Evolutionary conservation across 1,140 invertebrate species (phyloP).

Genomic region (Bombus pyrosoma): DNA sequence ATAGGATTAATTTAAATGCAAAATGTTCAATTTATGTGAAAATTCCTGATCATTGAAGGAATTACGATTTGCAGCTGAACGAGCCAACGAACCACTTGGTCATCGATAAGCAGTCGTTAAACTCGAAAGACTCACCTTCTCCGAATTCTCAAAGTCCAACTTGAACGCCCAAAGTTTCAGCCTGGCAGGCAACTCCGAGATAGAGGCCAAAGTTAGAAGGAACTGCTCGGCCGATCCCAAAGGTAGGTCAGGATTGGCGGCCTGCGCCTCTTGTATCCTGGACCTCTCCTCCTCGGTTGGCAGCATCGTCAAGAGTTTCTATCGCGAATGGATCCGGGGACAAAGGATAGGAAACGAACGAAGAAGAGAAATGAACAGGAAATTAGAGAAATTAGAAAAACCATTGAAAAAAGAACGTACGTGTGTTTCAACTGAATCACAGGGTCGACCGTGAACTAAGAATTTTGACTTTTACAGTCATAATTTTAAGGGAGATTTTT

Average conservation of each 20-base stretch:
- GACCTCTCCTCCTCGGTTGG: slow-evolving; percentile 98
- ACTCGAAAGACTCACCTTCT: slow-evolving; percentile 86
- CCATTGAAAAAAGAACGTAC: slow-evolving; percentile 36
- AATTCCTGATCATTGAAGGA: not conserved
- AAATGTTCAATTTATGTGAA: not conserved
- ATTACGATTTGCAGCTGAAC: not conserved
- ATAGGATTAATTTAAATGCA: not conserved
- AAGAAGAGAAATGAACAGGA: slow-evolving; percentile 60
- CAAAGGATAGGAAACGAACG: slow-evolving; percentile 49
- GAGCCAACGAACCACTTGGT: not conserved
- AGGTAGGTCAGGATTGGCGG: slow-evolving; percentile 96
- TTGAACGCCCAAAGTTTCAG: slow-evolving; percentile 99
- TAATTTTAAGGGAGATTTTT: not conserved
- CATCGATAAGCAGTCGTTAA: not conserved
- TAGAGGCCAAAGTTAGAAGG: slow-evolving; percentile 96
- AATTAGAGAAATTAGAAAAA: slow-evolving; percentile 66
- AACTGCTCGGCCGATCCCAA: slow-evolving; percentile 99
- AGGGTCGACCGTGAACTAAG: slow-evolving; percentile 45
- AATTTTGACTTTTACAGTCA: not conserved
- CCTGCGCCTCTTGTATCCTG: slow-evolving; percentile 97
- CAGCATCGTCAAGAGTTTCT: slow-evolving; percentile 98
- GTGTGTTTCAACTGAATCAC: slow-evolving; percentile 51
- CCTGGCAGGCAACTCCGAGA: slow-evolving; percentile 96
- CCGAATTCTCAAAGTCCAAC: slow-evolving; percentile 97
- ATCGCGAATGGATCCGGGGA: slow-evolving; percentile 14